These are phyloP conservation scores for Cricetomys ansorgei DNA, from an alignment of 2,113 vertebrate genomes.

Conservation along the genomic window DNA sequence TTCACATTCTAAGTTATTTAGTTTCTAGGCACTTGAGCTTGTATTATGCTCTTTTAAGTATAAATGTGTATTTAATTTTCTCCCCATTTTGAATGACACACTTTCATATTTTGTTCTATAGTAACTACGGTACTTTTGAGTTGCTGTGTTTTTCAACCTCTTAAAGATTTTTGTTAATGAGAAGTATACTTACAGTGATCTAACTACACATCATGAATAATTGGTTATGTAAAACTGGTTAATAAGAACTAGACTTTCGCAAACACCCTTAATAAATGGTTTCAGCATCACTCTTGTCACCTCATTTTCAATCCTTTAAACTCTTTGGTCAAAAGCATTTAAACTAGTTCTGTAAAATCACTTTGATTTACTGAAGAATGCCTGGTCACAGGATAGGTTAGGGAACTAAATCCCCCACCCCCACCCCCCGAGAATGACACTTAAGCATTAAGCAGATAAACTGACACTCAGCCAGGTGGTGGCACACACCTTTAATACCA, in stretches of 20 bases:
- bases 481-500: no score
- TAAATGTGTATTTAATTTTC: constrained; percentile 72
- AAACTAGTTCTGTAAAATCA: background rate
- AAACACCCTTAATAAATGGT: constrained; percentile 16
- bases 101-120: constrained; percentile 79
- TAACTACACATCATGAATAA: constrained; percentile 84
- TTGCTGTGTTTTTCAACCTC: constrained; percentile 79
- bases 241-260: constrained; percentile 86
- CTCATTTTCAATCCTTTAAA: background rate
- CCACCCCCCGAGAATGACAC: background rate
- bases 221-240: constrained; percentile 82
- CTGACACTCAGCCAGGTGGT: no score
- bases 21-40: constrained; percentile 80
- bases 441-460: background rate
- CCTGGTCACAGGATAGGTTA: background rate
- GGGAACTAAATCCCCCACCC: background rate
- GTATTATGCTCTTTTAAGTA: constrained; percentile 69
- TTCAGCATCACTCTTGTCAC: background rate
- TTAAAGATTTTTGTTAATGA: constrained; percentile 77
- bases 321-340: background rate
- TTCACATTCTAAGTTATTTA: constrained; percentile 70
- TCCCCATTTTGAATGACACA: constrained; percentile 63
- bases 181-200: constrained; percentile 74
- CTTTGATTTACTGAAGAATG: background rate
- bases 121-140: constrained; percentile 63